Evolutionary conservation across 2,888 invertebrate species (phyloP).

Genomic region (Acleris holmiana): DNA sequence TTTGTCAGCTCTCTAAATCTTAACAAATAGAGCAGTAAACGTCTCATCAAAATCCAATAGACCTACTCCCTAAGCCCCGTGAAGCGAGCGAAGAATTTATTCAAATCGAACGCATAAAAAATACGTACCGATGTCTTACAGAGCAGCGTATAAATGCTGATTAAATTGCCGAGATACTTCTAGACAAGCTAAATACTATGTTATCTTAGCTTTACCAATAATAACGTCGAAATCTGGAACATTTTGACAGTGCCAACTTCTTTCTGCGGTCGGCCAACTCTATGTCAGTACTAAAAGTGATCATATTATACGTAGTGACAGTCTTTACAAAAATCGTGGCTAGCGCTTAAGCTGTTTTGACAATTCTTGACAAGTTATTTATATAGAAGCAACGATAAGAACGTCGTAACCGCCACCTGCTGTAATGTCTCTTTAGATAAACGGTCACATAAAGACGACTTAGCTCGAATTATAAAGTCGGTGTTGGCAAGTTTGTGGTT

Average conservation of each 20-base stretch:
- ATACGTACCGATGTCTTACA: conserved; percentile 24
- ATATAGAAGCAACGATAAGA: too few species aligned
- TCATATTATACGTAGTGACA: neutral
- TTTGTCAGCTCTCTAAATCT: too few species aligned
- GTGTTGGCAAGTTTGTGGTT: neutral
- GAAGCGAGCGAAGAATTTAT: conserved; percentile 24
- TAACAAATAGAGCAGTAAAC: neutral
- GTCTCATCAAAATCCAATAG: neutral
- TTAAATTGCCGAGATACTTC: conserved; percentile 36
- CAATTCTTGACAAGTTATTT: too few species aligned
- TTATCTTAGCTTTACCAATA: conserved; percentile 15
- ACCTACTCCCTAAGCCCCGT: neutral
- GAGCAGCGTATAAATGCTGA: conserved; percentile 30
- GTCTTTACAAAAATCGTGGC: neutral
- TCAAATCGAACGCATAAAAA: conserved; percentile 31
- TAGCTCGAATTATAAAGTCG: neutral
- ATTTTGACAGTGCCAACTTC: neutral
- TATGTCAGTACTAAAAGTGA: neutral
- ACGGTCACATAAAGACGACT: neutral
- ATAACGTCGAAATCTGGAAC: neutral
- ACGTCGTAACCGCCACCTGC: too few species aligned
- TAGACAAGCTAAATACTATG: conserved; percentile 6
- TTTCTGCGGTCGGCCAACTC: neutral
- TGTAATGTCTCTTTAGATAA: too few species aligned
- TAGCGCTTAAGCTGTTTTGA: neutral